These are phyloP conservation scores for Rhodeus uyekii DNA, from an alignment of 2,797 vertebrate genomes.

Conservation along the genomic window DNA sequence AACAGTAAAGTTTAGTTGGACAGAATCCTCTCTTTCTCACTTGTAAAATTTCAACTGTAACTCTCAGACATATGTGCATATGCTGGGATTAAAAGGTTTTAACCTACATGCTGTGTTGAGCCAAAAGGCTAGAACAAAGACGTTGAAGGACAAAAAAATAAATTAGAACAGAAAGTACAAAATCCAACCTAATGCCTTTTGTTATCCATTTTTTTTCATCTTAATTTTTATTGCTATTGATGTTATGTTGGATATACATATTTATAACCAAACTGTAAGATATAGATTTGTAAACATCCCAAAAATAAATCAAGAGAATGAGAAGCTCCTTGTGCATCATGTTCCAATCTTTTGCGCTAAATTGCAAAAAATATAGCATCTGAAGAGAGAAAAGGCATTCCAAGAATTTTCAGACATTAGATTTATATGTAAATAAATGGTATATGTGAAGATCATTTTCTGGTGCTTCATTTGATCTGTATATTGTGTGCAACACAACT, in stretches of 20 bases:
- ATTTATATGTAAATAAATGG: not conserved
- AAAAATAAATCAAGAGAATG: not conserved
- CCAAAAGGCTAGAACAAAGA: not conserved
- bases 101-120: conserved; percentile 12
- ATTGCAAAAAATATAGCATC: not conserved
- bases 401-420: too few species aligned
- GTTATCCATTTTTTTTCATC: not conserved
- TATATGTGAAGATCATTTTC: not conserved
- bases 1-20: not conserved
- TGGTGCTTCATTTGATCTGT: not conserved
- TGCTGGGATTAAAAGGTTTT: conserved; percentile 9
- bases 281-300: not conserved
- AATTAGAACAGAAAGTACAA: not conserved
- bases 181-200: not conserved
- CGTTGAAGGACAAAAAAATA: not conserved
- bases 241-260: not conserved
- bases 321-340: not conserved
- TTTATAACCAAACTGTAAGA: not conserved
- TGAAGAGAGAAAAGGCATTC: not conserved
- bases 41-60: too few species aligned
- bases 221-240: not conserved
- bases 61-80: not conserved
- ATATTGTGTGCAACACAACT: not conserved
- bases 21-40: not conserved
- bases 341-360: not conserved